Percentiles rank a stretch among this genome's conserved stretches.
phyloP scores from a whole-genome alignment of 2,888 invertebrate species.

The Synanthedon myopaeformis region DNA sequence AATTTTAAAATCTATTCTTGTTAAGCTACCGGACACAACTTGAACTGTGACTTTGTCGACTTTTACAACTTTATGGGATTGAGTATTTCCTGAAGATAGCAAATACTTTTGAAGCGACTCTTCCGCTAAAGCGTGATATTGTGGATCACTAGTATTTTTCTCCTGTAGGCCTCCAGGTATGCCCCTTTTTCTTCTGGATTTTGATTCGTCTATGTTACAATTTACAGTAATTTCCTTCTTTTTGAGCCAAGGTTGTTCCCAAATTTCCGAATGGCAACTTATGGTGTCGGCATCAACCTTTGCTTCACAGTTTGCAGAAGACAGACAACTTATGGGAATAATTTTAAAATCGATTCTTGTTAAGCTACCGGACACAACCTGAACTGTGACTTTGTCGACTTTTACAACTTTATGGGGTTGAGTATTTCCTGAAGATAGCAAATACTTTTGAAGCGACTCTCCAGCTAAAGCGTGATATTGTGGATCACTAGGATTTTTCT shows the following conservation, averaged over 20 bases:
- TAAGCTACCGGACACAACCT: conserved; percentile 55
- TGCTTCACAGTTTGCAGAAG: background rate
- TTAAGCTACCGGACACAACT: conserved; percentile 56
- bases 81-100: conserved; percentile 12
- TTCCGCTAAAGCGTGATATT: conserved; percentile 19
- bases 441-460: conserved; percentile 16
- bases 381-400: conserved; percentile 35
- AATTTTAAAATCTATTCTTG: conserved; percentile 64
- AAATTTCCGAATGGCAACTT: conserved; percentile 22
- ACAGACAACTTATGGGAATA: conserved; percentile 48
- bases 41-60: conserved; percentile 43
- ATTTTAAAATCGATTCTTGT: conserved; percentile 45
- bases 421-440: conserved; percentile 5
- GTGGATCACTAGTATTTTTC: conserved; percentile 14
- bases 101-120: conserved; percentile 21
- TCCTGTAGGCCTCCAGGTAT: conserved; percentile 3
- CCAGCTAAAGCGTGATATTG: conserved; percentile 13
- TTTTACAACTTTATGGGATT: conserved; percentile 22
- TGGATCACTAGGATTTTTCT: conserved; percentile 13
- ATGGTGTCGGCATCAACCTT: conserved; percentile 1
- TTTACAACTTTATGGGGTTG: conserved; percentile 17
- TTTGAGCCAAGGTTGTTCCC: conserved; percentile 19
- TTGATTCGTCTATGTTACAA: conserved; percentile 8
- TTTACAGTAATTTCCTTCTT: conserved; percentile 17
- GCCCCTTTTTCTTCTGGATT: conserved; percentile 7